phyloP scores from a whole-genome alignment of 2,113 vertebrate species.

The Archilochus colubris region DNA sequence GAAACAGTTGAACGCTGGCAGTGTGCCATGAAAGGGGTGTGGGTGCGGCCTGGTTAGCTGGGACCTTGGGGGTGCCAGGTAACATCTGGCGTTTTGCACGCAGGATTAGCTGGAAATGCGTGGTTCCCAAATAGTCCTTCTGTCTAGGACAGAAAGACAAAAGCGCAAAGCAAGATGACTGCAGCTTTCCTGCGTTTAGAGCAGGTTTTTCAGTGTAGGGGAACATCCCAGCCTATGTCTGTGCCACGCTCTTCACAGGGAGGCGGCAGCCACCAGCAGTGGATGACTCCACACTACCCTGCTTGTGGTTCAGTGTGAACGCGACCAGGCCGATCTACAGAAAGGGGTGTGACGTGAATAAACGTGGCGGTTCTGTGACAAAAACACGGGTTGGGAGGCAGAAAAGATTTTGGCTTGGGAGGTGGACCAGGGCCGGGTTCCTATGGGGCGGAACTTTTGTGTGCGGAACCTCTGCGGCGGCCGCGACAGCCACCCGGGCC shows the following conservation, averaged over 20 bases:
- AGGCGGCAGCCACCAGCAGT: neutral
- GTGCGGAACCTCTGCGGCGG: neutral
- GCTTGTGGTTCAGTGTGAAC: neutral
- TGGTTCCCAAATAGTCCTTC: neutral
- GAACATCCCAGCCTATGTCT: neutral
- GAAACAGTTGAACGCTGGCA: neutral
- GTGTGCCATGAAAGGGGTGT: too few relatives aligned
- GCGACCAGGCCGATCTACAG: neutral
- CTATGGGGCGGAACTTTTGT: neutral
- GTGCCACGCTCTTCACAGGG: neutral
- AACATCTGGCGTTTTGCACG: fast-evolving
- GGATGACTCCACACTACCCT: fast-evolving
- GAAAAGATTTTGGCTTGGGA: neutral
- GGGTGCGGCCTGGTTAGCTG: fast-evolving
- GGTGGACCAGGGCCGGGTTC: neutral
- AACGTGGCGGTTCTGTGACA: neutral
- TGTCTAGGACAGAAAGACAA: neutral
- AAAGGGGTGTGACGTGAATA: too few relatives aligned
- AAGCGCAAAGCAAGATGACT: neutral
- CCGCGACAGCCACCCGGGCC: neutral
- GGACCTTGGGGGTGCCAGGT: neutral
- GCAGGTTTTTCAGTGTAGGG: neutral
- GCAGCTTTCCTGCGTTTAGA: neutral
- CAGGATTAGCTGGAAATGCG: neutral
- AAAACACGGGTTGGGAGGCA: too few relatives aligned